Conservation (phyloP, 2,797 vertebrate species). For the Chrysocyon brachyurus region DNA sequence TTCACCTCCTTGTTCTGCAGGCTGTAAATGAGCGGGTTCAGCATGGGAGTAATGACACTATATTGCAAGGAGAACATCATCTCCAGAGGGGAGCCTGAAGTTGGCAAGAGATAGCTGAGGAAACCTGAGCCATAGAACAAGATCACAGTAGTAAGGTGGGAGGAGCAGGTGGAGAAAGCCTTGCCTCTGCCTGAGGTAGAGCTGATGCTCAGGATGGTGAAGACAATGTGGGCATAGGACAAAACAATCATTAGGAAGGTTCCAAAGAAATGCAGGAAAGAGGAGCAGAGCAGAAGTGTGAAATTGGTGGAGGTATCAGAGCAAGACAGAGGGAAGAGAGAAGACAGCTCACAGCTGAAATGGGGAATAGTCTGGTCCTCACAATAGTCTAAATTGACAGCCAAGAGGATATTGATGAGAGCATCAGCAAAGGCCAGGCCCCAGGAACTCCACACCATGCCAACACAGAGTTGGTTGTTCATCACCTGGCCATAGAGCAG, state of each 20-base stretch:
- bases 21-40: constrained; percentile 77
- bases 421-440: constrained; percentile 61
- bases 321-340: constrained; percentile 76
- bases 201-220: constrained; percentile 46
- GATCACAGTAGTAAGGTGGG: constrained; percentile 68
- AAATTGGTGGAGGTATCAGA: constrained; percentile 67
- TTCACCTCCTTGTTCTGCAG: constrained; percentile 77
- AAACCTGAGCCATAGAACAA: constrained; percentile 75
- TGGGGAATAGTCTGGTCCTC: constrained; percentile 36
- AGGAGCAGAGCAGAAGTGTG: constrained; percentile 55
- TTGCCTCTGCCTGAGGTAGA: constrained; percentile 63
- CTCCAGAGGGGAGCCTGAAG: constrained; percentile 46
- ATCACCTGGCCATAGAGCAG: constrained; percentile 68
- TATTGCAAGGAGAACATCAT: constrained; percentile 69
- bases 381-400: constrained; percentile 70
- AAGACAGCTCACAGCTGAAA: constrained; percentile 74
- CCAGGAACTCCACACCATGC: constrained; percentile 71
- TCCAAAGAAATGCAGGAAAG: constrained; percentile 74
- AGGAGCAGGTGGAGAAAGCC: constrained; percentile 72
- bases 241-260: constrained; percentile 56
- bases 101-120: constrained; percentile 71
- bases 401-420: constrained; percentile 56
- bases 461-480: constrained; percentile 57
- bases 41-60: constrained; percentile 70
- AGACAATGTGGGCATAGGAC: constrained; percentile 47